A percentile compares a stretch with the other conserved stretches of the same genome.
Conservation (phyloP, 2,888 invertebrate species). For the Hypomecis atomaria region DNA sequence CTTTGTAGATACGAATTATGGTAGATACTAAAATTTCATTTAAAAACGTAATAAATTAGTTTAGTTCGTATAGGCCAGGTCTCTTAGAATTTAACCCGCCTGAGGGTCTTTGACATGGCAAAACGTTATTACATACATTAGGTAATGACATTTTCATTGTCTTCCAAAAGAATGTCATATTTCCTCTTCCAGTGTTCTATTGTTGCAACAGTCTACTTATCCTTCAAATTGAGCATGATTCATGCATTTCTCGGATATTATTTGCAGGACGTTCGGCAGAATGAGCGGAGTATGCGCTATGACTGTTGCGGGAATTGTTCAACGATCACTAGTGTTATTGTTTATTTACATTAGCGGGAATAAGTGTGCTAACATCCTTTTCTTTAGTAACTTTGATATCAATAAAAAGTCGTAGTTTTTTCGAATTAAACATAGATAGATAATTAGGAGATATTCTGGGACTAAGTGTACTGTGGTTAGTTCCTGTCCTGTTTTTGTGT, state of each 20-base stretch:
- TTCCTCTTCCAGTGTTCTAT: slow-evolving; percentile 1
- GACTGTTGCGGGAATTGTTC: slow-evolving; percentile 9
- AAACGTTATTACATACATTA: too few relatives aligned
- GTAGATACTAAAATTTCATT: too few relatives aligned
- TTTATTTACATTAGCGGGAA: slow-evolving; percentile 8
- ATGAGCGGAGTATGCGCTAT: slow-evolving; percentile 8
- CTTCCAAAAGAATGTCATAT: not conserved
- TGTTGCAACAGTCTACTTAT: slow-evolving; percentile 2
- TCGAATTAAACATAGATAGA: too few relatives aligned
- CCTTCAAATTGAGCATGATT: slow-evolving; percentile 22
- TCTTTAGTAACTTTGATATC: not conserved
- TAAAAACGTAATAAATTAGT: too few relatives aligned
- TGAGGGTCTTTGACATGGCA: too few relatives aligned
- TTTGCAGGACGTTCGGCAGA: slow-evolving; percentile 7
- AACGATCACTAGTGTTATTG: slow-evolving; percentile 17
- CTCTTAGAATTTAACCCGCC: too few relatives aligned
- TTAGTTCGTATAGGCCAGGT: too few relatives aligned
- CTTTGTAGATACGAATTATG: too few relatives aligned
- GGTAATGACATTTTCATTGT: not conserved
- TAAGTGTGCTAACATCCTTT: not conserved
- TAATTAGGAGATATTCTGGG: too few relatives aligned
- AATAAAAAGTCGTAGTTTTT: not conserved
- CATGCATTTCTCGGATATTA: slow-evolving; percentile 16
- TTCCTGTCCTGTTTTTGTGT: too few relatives aligned
- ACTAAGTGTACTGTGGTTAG: too few relatives aligned